Evolutionary conservation across 2,888 invertebrate species (phyloP).

Genomic region (Brassicogethes aeneus): DNA sequence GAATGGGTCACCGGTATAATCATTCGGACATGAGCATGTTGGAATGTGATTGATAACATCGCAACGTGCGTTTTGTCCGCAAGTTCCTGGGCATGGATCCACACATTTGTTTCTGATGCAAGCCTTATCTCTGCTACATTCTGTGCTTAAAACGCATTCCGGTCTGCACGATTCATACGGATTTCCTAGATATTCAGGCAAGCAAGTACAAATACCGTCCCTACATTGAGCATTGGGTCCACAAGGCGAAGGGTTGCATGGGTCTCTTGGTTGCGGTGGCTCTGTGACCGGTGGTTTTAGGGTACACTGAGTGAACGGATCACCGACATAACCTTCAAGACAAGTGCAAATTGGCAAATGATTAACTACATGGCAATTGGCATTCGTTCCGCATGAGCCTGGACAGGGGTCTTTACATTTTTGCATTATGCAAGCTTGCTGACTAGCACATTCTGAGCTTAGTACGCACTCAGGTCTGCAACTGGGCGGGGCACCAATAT

Average conservation of each 20-base stretch:
- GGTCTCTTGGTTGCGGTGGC: conserved; percentile 43
- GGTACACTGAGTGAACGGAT: conserved; percentile 68
- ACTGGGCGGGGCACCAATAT: conserved; percentile 67
- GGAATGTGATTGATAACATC: conserved; percentile 64
- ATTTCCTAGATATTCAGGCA: conserved; percentile 55
- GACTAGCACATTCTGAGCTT: conserved; percentile 70
- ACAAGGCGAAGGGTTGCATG: conserved; percentile 67
- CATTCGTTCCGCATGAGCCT: conserved; percentile 73
- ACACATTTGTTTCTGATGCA: conserved; percentile 59
- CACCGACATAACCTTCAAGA: conserved; percentile 65
- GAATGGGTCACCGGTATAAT: conserved; percentile 53
- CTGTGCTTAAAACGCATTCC: conserved; percentile 59
- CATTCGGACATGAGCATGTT: conserved; percentile 60
- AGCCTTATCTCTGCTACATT: conserved; percentile 55
- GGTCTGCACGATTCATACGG: conserved; percentile 61
- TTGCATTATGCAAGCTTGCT: conserved; percentile 67
- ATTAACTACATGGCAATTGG: conserved; percentile 68
- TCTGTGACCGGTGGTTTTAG: conserved; percentile 41
- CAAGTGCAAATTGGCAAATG: conserved; percentile 77
- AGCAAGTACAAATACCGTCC: conserved; percentile 53
- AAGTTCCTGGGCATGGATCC: conserved; percentile 63
- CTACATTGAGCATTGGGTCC: conserved; percentile 62
- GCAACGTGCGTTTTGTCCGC: conserved; percentile 61
- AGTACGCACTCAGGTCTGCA: conserved; percentile 74
- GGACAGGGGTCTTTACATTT: conserved; percentile 77